These are phyloP conservation scores for Musca domestica DNA, from an alignment of 1,140 invertebrate species.

Conservation along the genomic window DNA sequence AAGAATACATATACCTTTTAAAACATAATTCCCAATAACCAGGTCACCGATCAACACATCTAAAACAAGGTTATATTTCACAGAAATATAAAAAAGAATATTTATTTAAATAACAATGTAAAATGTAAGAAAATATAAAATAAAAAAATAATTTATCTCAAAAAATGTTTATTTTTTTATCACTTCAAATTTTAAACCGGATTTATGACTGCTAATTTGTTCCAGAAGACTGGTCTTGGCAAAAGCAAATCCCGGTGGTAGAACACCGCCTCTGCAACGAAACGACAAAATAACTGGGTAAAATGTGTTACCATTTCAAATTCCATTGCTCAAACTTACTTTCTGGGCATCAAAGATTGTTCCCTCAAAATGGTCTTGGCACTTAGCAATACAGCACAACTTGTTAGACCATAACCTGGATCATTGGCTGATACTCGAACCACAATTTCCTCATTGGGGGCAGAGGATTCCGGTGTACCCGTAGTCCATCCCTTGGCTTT, in stretches of 20 bases:
- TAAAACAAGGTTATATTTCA: too few relatives aligned
- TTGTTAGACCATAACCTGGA: constrained; percentile 80
- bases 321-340: constrained; percentile 12
- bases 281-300: too few relatives aligned
- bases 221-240: constrained; percentile 31
- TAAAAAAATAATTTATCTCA: too few relatives aligned
- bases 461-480: constrained; percentile 60
- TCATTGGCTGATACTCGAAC: constrained; percentile 63
- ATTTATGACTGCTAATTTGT: constrained; percentile 19
- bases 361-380: constrained; percentile 75
- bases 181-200: constrained; percentile 32
- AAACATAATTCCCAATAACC: too few relatives aligned
- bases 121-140: too few relatives aligned
- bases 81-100: too few relatives aligned
- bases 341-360: constrained; percentile 66
- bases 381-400: constrained; percentile 63
- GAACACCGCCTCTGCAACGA: constrained; percentile 55
- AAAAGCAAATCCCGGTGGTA: constrained; percentile 31
- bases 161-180: neutral
- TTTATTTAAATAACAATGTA: too few relatives aligned
- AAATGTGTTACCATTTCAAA: too few relatives aligned
- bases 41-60: too few relatives aligned
- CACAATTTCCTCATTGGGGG: constrained; percentile 65
- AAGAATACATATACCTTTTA: too few relatives aligned
- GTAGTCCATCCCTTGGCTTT: constrained; percentile 73